phyloP scores from a whole-genome alignment of 2,888 invertebrate species.

The Troides helena region DNA sequence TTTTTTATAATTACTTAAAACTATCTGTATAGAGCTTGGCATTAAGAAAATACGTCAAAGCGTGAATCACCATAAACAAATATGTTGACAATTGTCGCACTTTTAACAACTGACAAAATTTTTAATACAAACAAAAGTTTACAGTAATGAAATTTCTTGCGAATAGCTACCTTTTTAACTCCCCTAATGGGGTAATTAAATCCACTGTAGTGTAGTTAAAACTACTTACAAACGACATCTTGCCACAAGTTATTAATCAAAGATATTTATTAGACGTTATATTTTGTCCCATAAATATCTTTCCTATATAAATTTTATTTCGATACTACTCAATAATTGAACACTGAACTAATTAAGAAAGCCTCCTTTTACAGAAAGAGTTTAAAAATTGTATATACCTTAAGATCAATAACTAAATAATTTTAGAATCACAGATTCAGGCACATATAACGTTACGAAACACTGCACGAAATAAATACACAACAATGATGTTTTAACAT shows the following conservation, averaged over 20 bases:
- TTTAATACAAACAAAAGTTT: slow-evolving; percentile 38
- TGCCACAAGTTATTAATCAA: too few species aligned
- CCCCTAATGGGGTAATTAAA: slow-evolving; percentile 9
- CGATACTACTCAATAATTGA: too few species aligned
- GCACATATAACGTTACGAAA: not conserved
- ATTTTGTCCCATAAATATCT: too few species aligned
- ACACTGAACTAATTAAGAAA: too few species aligned
- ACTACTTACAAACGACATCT: too few species aligned
- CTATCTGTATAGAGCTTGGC: slow-evolving; percentile 26
- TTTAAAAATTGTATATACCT: too few species aligned
- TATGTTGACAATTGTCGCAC: slow-evolving; percentile 42
- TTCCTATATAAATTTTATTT: too few species aligned
- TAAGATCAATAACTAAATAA: too few species aligned
- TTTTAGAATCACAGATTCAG: not conserved
- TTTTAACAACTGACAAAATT: slow-evolving; percentile 56
- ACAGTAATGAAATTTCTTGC: slow-evolving; percentile 34
- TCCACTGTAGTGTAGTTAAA: not conserved
- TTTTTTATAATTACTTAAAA: too few species aligned
- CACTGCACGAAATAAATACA: slow-evolving; percentile 6
- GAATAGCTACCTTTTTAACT: slow-evolving; percentile 30
- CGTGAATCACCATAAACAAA: slow-evolving; percentile 48
- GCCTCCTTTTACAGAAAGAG: too few species aligned
- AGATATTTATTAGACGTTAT: too few species aligned
- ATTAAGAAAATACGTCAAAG: slow-evolving; percentile 44
- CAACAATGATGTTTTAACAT: not conserved